These are phyloP conservation scores for Takifugu rubripes DNA, from an alignment of 2,797 vertebrate genomes.

Conservation along the genomic window DNA sequence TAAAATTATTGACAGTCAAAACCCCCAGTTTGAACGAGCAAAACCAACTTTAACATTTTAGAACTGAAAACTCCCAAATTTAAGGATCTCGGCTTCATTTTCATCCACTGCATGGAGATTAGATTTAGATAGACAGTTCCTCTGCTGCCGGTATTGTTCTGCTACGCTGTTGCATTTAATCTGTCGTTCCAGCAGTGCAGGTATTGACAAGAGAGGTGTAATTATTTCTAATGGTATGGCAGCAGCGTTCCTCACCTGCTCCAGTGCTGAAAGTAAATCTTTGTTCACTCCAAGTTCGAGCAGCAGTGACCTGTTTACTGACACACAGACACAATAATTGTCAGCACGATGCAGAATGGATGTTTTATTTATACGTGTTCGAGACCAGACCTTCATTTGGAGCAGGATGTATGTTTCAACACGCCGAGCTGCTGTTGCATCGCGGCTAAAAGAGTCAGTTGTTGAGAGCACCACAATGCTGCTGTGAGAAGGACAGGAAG, in stretches of 20 bases:
- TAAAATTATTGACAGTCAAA: too few relatives aligned
- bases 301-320: neutral
- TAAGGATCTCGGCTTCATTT: neutral
- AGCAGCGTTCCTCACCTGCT: neutral
- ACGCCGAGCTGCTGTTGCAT: conserved; percentile 23
- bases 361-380: conserved; percentile 27
- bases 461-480: conserved; percentile 70
- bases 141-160: too few relatives aligned
- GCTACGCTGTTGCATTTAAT: too few relatives aligned
- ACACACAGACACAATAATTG: neutral
- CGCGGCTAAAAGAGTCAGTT: conserved; percentile 55
- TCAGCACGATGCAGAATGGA: neutral
- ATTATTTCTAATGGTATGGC: conserved; percentile 7
- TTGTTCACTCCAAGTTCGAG: neutral
- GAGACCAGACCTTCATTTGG: conserved; percentile 36
- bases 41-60: neutral
- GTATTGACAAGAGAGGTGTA: neutral
- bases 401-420: conserved; percentile 71
- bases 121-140: neutral
- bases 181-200: too few relatives aligned
- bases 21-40: neutral
- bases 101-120: neutral
- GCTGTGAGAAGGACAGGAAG: conserved; percentile 69
- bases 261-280: neutral
- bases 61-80: neutral